A percentile compares a stretch with the other conserved stretches of the same genome.
phyloP scores from a whole-genome alignment of 2,888 invertebrate genomes.

The Dioctria linearis region DNA sequence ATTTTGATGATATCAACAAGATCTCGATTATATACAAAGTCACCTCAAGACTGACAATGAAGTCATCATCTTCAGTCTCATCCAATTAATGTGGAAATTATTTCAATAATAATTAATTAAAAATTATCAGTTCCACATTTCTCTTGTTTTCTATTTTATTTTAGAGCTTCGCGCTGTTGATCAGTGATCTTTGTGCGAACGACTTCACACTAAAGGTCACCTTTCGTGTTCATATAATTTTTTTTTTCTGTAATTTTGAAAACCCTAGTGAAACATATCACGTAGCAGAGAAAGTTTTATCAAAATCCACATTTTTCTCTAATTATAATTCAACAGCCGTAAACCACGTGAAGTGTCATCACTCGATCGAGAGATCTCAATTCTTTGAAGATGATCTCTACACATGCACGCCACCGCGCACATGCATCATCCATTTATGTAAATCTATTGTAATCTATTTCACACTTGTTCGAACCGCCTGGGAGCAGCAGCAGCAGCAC shows the following conservation, averaged over 20 bases:
- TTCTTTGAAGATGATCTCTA: conserved; percentile 24
- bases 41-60: no score
- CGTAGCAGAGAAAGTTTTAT: conserved; percentile 34
- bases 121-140: no score
- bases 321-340: conserved; percentile 40
- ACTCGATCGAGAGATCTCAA: conserved; percentile 30
- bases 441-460: conserved; percentile 31
- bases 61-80: no score
- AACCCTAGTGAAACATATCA: conserved; percentile 16
- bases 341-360: conserved; percentile 41
- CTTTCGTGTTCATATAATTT: not conserved
- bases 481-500: not conserved
- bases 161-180: no score
- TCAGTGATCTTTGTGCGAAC: no score
- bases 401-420: conserved; percentile 20
- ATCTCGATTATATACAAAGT: no score
- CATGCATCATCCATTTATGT: conserved; percentile 29
- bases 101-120: no score
- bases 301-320: conserved; percentile 38
- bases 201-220: no score
- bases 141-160: no score
- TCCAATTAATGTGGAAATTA: no score
- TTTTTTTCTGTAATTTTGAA: not conserved
- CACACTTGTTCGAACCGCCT: conserved; percentile 32
- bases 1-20: no score